phyloP scores from a whole-genome alignment of 2,888 invertebrate genomes.

The Agonum fuliginosum region DNA sequence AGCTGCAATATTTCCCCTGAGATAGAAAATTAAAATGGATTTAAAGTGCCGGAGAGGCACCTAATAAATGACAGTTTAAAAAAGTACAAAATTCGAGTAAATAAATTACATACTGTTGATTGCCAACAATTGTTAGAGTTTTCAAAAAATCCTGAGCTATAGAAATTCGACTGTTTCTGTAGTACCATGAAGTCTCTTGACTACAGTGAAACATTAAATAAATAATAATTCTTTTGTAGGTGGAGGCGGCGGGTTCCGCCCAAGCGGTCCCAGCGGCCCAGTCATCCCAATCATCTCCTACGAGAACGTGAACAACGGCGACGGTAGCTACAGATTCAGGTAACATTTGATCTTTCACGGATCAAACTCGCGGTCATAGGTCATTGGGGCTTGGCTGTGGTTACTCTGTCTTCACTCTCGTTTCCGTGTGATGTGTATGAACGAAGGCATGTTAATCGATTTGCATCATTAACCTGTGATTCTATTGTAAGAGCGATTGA shows the following conservation, averaged over 20 bases:
- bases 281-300: slow-evolving; percentile 75
- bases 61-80: too few species aligned
- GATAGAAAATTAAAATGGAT: too few species aligned
- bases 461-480: slow-evolving; percentile 17
- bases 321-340: slow-evolving; percentile 76
- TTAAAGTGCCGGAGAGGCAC: too few species aligned
- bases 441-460: slow-evolving; percentile 23
- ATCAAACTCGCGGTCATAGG: background rate
- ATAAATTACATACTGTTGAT: too few species aligned
- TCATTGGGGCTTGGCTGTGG: background rate
- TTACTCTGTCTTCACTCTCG: background rate
- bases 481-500: slow-evolving; percentile 9
- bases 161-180: too few species aligned
- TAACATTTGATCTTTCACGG: slow-evolving; percentile 62
- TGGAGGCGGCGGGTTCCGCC: slow-evolving; percentile 64
- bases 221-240: background rate
- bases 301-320: slow-evolving; percentile 77
- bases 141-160: too few species aligned
- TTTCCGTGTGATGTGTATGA: background rate
- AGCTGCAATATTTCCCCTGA: too few species aligned
- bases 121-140: too few species aligned
- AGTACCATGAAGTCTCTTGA: too few species aligned
- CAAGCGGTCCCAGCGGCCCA: slow-evolving; percentile 69
- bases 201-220: too few species aligned
- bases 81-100: too few species aligned